phyloP scores from a whole-genome alignment of 2,888 invertebrate species.

The Pachydiplax longipennis region DNA sequence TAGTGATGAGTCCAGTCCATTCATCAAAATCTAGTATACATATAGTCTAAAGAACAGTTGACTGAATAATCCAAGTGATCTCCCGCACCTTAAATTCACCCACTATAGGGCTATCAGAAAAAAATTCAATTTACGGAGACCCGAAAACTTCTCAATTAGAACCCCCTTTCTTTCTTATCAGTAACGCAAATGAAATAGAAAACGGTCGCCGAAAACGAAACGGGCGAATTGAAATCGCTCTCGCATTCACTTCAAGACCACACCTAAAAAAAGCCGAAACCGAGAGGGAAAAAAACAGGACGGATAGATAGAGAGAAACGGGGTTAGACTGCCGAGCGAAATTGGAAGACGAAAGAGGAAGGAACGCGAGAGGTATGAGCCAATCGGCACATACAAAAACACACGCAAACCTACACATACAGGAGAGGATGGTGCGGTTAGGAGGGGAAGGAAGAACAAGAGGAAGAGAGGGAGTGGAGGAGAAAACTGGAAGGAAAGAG shows the following conservation, averaged over 20 bases:
- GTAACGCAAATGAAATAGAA: neutral
- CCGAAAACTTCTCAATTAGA: too few relatives aligned
- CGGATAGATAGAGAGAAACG: neutral
- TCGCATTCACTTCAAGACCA: neutral
- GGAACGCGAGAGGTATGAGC: neutral
- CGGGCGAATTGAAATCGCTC: neutral
- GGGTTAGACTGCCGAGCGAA: neutral
- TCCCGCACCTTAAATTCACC: too few relatives aligned
- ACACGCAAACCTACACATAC: neutral
- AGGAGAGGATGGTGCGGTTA: neutral
- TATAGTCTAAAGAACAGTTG: too few relatives aligned
- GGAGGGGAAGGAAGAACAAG: neutral
- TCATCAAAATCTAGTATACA: too few relatives aligned
- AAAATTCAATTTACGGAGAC: too few relatives aligned
- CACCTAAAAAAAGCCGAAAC: neutral
- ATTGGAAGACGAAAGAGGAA: neutral
- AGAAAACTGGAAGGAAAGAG: neutral
- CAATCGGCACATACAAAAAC: neutral
- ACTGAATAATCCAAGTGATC: too few relatives aligned
- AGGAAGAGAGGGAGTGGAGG: neutral
- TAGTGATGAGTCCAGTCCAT: too few relatives aligned
- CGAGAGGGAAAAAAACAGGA: neutral
- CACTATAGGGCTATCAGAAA: too few relatives aligned
- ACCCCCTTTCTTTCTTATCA: neutral
- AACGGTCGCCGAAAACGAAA: neutral